These are phyloP conservation scores for Channa striata DNA, from an alignment of 2,797 vertebrate species.

Conservation along the genomic window DNA sequence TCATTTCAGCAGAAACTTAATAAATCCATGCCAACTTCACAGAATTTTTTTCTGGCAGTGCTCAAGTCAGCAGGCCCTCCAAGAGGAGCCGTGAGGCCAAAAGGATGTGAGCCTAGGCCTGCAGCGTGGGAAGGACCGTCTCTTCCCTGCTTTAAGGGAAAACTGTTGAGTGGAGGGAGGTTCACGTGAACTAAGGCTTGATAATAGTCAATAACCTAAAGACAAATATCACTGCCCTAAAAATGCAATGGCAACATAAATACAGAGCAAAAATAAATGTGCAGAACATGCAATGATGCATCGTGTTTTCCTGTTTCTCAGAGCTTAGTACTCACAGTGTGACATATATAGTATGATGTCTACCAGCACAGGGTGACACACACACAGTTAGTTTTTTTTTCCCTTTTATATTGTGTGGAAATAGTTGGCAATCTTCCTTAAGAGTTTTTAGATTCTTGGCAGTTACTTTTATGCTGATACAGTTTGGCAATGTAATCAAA, in stretches of 20 bases:
- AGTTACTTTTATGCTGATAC: slow-evolving; percentile 43
- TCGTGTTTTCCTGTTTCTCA: neutral
- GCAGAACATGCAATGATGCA: neutral
- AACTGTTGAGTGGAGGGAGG: too few species aligned
- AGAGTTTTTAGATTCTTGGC: slow-evolving; percentile 45
- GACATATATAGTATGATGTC: neutral
- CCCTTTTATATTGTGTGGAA: slow-evolving; percentile 32
- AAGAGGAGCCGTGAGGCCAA: slow-evolving; percentile 38
- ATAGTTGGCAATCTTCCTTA: slow-evolving; percentile 29
- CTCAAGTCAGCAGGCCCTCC: slow-evolving; percentile 27
- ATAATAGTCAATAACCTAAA: slow-evolving; percentile 1
- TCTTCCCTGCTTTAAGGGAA: slow-evolving; percentile 23
- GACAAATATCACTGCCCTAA: neutral
- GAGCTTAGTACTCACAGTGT: neutral
- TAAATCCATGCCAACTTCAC: slow-evolving; percentile 48
- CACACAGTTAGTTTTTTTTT: neutral
- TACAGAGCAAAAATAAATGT: neutral
- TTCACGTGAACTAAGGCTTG: slow-evolving; percentile 3
- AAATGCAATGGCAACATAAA: neutral
- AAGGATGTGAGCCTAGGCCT: slow-evolving; percentile 39
- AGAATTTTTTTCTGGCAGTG: slow-evolving; percentile 48
- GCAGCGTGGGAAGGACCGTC: slow-evolving; percentile 53
- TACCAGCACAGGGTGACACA: neutral
- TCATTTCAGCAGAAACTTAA: slow-evolving; percentile 45
- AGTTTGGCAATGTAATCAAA: slow-evolving; percentile 50